phyloP scores from a whole-genome alignment of 37 sponge, comb jelly and placozoan genomes.

The Cladorhizidae sp. region DNA sequence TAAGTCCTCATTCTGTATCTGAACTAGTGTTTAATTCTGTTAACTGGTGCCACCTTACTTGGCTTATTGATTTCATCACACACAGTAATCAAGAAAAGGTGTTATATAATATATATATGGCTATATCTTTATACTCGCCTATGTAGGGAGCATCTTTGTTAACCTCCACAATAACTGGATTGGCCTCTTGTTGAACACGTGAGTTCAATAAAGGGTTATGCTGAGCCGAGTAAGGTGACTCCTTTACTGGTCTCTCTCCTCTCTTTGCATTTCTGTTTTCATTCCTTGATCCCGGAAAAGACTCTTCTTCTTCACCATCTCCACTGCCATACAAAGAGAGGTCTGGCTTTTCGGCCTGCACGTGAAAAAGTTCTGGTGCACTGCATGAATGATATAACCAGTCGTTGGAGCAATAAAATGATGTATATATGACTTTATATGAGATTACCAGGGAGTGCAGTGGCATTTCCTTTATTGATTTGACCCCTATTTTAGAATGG shows the following conservation, averaged over 20 bases:
- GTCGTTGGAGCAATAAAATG: too few species aligned
- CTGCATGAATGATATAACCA: neutral
- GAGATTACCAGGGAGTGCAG: too few species aligned
- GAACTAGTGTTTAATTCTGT: too few species aligned
- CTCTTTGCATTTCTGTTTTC: neutral
- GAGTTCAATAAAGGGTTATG: neutral
- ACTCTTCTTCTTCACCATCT: neutral
- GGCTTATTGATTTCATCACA: too few species aligned
- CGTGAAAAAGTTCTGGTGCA: neutral
- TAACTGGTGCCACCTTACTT: too few species aligned
- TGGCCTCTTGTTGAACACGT: neutral
- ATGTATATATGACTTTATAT: too few species aligned
- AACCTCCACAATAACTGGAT: slow-evolving; percentile 45
- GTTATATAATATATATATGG: neutral
- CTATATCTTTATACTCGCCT: slow-evolving; percentile 18
- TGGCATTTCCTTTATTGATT: too few species aligned
- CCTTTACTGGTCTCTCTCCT: neutral
- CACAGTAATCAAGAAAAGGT: neutral
- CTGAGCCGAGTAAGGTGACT: neutral
- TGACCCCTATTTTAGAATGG: too few species aligned
- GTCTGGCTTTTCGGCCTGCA: neutral
- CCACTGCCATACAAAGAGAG: neutral
- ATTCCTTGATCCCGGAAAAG: neutral
- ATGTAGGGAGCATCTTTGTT: slow-evolving; percentile 22
- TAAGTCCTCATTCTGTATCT: too few species aligned